A percentile compares a stretch with the other conserved stretches of the same genome.
phyloP scores from a whole-genome alignment of 2,113 vertebrate species.

The Corynorhinus townsendii region DNA sequence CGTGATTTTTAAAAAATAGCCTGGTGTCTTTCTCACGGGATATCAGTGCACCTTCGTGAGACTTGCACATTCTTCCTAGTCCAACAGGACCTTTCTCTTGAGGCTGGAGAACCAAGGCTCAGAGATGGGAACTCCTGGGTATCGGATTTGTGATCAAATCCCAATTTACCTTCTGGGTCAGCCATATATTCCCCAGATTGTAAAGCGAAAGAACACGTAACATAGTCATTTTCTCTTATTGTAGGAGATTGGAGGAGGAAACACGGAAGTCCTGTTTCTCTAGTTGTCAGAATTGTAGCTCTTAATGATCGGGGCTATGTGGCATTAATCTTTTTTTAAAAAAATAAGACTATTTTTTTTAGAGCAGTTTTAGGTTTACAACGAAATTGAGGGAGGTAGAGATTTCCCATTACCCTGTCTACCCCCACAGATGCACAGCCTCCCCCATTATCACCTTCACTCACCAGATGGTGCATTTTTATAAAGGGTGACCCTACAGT shows the following conservation, averaged over 20 bases:
- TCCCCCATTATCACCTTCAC: background rate
- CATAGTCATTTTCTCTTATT: background rate
- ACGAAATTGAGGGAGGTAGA: background rate
- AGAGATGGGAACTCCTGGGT: background rate
- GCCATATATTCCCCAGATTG: background rate
- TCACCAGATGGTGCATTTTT: background rate
- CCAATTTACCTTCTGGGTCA: background rate
- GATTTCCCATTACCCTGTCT: background rate
- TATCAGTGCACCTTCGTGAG: background rate
- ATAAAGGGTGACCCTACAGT: background rate
- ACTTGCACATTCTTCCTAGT: background rate
- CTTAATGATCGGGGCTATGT: background rate
- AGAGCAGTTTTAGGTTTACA: background rate
- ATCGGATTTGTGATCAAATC: background rate
- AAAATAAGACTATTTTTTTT: background rate
- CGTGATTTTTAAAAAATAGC: background rate
- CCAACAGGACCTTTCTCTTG: background rate
- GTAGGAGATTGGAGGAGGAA: background rate
- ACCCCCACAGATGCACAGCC: background rate
- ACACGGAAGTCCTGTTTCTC: background rate
- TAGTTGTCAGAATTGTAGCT: background rate
- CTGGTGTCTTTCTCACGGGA: background rate
- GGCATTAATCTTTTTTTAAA: background rate
- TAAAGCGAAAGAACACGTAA: background rate
- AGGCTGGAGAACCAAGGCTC: background rate